Percentiles rank a stretch among this genome's conserved stretches.
Conservation (phyloP, 2,797 vertebrate genomes). For the Strix occidentalis region DNA sequence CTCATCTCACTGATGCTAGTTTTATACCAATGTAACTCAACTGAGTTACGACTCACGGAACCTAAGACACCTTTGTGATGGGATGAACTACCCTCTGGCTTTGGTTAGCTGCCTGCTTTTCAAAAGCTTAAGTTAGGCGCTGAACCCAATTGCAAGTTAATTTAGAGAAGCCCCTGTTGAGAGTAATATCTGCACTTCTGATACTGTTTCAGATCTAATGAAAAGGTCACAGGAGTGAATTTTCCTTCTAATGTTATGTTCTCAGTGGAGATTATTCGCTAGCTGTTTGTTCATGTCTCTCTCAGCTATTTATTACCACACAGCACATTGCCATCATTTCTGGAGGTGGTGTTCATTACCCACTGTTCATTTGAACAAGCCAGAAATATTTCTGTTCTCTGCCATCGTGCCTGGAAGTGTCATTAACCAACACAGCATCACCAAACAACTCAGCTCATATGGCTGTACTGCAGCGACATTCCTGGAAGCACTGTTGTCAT, state of each 20-base stretch:
- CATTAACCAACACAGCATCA: background rate
- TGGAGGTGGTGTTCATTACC: background rate
- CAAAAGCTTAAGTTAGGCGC: background rate
- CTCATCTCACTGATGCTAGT: background rate
- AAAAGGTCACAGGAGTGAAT: background rate
- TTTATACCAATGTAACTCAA: background rate
- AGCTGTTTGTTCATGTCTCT: background rate
- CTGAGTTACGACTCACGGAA: background rate
- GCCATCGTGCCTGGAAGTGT: background rate
- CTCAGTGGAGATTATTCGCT: background rate
- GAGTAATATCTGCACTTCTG: background rate
- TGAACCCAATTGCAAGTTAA: background rate
- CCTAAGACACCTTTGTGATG: background rate
- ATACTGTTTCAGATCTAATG: background rate
- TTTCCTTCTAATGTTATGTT: background rate
- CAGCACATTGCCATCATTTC: background rate
- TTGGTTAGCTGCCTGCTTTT: background rate
- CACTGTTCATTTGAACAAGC: background rate
- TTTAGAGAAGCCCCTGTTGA: background rate
- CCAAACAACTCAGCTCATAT: background rate
- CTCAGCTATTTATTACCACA: background rate
- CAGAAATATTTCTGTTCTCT: background rate
- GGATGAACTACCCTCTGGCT: background rate
- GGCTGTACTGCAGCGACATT: rapidly evolving
- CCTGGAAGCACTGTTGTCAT: background rate